A percentile compares a stretch with the other conserved stretches of the same genome.
Conservation (phyloP, 2,797 vertebrate species). For the Crocidura indochinensis region DNA sequence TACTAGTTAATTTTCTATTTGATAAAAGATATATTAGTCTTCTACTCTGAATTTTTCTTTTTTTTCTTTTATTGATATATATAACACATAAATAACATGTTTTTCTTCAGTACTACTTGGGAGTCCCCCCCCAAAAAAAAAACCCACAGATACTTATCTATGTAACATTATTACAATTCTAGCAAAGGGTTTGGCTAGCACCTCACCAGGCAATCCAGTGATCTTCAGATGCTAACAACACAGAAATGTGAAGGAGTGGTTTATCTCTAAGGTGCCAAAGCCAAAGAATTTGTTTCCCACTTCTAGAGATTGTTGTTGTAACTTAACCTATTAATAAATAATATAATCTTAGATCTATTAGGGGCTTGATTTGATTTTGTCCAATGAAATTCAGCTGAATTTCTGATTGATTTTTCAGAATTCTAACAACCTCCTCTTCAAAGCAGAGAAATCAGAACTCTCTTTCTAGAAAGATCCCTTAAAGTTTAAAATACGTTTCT, state of each 20-base stretch:
- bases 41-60: neutral
- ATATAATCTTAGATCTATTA: slow-evolving; percentile 1
- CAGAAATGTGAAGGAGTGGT: slow-evolving; percentile 44
- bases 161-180: neutral
- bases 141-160: neutral
- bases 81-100: neutral
- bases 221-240: slow-evolving; percentile 55
- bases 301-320: slow-evolving; percentile 14
- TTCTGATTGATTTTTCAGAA: slow-evolving; percentile 46
- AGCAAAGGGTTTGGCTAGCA: slow-evolving; percentile 17
- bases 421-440: slow-evolving; percentile 45
- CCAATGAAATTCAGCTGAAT: slow-evolving; percentile 54
- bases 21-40: slow-evolving; percentile 10
- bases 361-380: neutral
- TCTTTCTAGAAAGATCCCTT: slow-evolving; percentile 41
- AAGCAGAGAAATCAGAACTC: slow-evolving; percentile 62
- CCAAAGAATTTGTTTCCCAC: slow-evolving; percentile 33
- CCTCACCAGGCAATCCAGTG: neutral
- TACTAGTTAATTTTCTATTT: slow-evolving; percentile 41
- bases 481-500: slow-evolving; percentile 51
- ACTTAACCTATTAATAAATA: slow-evolving; percentile 9
- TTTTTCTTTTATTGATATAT: slow-evolving; percentile 42
- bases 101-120: too few relatives aligned
- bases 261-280: slow-evolving; percentile 1
- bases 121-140: too few relatives aligned